These are phyloP conservation scores for Vanessa cardui DNA, from an alignment of 2,888 invertebrate genomes.

Conservation along the genomic window DNA sequence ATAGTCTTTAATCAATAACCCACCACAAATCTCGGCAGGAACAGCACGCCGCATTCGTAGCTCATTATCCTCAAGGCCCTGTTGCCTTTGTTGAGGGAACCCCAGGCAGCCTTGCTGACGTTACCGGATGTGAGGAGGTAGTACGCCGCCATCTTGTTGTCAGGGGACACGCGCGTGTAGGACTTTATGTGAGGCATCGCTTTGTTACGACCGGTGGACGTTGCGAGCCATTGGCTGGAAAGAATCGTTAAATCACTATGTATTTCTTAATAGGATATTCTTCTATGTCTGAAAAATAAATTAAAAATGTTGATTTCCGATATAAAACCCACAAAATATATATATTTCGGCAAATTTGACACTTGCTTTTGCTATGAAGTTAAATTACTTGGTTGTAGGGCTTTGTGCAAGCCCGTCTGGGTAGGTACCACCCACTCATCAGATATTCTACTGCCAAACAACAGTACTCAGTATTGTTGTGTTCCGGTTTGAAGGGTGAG, in stretches of 20 bases:
- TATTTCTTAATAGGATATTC: no score
- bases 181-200: slow-evolving; percentile 98
- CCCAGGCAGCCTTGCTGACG: slow-evolving; percentile 99
- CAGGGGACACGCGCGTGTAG: slow-evolving; percentile 90
- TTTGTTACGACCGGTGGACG: slow-evolving; percentile 85
- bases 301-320: no score
- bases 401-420: no score
- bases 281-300: no score
- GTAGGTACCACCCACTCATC: no score
- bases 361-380: no score
- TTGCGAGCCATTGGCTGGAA: slow-evolving; percentile 92
- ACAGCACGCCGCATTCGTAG: slow-evolving; percentile 95
- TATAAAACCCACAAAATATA: no score
- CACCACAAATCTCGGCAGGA: slow-evolving; percentile 92
- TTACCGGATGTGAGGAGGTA: slow-evolving; percentile 96
- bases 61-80: slow-evolving; percentile 87
- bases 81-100: slow-evolving; percentile 84
- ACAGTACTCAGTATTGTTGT: no score
- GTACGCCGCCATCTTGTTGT: slow-evolving; percentile 87
- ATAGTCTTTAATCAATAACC: slow-evolving; percentile 56
- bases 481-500: no score
- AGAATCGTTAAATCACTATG: not conserved
- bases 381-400: no score
- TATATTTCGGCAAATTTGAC: no score
- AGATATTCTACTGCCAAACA: no score